These are phyloP conservation scores for Harpagifer antarcticus DNA, from an alignment of 2,797 vertebrate genomes.

Conservation along the genomic window DNA sequence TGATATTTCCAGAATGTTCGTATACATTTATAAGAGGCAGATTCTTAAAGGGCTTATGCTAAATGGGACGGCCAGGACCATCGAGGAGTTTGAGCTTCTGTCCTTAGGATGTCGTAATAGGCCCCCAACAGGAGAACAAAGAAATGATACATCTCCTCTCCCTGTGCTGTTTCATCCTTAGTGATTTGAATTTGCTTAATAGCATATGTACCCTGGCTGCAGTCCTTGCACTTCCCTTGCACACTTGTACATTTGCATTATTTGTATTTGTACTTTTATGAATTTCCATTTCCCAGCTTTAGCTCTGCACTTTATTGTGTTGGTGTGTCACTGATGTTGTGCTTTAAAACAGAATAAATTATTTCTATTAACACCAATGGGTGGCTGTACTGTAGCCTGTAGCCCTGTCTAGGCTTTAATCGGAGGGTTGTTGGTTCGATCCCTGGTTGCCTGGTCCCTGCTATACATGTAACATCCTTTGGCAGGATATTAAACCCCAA, in stretches of 20 bases:
- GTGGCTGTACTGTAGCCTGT: too few species aligned
- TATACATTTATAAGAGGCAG: neutral
- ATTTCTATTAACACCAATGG: too few species aligned
- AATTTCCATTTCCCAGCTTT: neutral
- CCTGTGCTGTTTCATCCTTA: too few species aligned
- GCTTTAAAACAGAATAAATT: too few species aligned
- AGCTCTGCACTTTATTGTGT: too few species aligned
- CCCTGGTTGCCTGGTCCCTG: too few species aligned
- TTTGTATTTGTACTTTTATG: neutral
- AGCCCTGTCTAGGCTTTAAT: too few species aligned
- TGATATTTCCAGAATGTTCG: neutral
- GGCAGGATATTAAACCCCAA: too few species aligned
- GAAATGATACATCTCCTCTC: neutral
- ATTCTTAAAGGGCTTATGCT: neutral
- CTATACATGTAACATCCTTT: too few species aligned
- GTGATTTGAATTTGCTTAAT: neutral
- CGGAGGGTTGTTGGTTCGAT: too few species aligned
- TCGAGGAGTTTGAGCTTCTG: neutral
- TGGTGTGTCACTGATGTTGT: too few species aligned
- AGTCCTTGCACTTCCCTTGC: neutral
- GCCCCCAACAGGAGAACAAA: too few species aligned
- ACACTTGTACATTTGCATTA: neutral
- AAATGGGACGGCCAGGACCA: neutral
- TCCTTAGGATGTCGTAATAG: neutral
- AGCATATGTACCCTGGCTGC: neutral